Evolutionary conservation across 2,797 vertebrate species (phyloP).

Genomic region (Paramormyrops hopkinsi): DNA sequence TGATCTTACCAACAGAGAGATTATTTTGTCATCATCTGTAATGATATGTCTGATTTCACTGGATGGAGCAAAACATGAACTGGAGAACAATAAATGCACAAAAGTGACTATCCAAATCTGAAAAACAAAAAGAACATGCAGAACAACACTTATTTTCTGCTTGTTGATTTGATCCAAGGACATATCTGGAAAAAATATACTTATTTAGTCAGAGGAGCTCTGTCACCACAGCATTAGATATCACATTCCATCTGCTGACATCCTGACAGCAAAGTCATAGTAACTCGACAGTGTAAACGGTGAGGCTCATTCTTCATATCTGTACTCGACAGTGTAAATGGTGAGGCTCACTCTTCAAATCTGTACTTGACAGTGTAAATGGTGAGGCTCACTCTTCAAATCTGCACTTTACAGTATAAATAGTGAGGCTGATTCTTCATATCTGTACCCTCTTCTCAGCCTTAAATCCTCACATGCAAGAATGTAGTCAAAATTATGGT

Average conservation of each 20-base stretch:
- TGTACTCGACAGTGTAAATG: background rate
- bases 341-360: background rate
- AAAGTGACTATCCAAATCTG: slow-evolving; percentile 64
- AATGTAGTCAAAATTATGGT: background rate
- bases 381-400: too few relatives aligned
- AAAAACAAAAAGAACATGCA: slow-evolving; percentile 3
- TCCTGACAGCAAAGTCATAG: background rate
- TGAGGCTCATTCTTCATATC: too few relatives aligned
- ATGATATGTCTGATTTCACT: slow-evolving; percentile 57
- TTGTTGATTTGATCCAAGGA: background rate
- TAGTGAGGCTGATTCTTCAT: background rate
- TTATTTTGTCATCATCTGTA: slow-evolving; percentile 62
- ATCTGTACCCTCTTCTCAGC: background rate
- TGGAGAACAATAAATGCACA: slow-evolving; percentile 58
- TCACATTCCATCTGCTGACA: background rate
- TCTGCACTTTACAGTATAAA: background rate
- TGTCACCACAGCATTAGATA: background rate
- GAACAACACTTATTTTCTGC: background rate
- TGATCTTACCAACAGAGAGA: slow-evolving; percentile 58
- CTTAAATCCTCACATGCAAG: background rate
- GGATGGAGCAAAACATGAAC: slow-evolving; percentile 54
- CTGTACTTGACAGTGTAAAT: background rate
- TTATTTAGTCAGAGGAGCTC: background rate
- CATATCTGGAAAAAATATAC: background rate
- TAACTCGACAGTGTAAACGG: background rate